phyloP scores from a whole-genome alignment of 1,140 invertebrate genomes.

The Drosophila orosa region DNA sequence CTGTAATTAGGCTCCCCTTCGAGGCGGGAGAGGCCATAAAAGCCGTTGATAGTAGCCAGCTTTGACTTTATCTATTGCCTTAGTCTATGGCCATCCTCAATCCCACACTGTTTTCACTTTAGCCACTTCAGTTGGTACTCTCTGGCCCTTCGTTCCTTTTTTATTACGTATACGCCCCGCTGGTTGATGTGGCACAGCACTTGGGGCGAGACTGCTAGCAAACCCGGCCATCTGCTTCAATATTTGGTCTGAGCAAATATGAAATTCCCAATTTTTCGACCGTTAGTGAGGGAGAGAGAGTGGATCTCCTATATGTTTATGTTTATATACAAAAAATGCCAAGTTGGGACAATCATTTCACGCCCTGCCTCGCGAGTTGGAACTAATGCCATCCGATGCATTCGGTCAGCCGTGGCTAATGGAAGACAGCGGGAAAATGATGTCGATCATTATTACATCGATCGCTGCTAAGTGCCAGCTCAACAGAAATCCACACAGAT shows the following conservation, averaged over 20 bases:
- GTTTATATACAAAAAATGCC: not conserved
- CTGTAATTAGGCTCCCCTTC: slow-evolving; percentile 57
- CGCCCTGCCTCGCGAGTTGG: slow-evolving; percentile 14
- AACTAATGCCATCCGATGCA: slow-evolving; percentile 29
- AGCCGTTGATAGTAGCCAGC: slow-evolving; percentile 27
- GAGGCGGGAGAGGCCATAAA: slow-evolving; percentile 37
- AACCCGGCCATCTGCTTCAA: slow-evolving; percentile 31
- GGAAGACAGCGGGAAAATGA: slow-evolving; percentile 11
- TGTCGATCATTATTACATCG: slow-evolving; percentile 5
- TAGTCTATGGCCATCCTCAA: not conserved
- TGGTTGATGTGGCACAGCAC: slow-evolving; percentile 50
- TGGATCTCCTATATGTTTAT: not conserved
- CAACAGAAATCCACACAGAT: not conserved
- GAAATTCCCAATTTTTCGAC: slow-evolving; percentile 3
- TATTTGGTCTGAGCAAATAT: slow-evolving; percentile 35
- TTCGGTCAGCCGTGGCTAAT: slow-evolving; percentile 29
- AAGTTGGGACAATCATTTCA: slow-evolving; percentile 1
- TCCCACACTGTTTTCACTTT: not conserved
- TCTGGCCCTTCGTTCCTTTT: slow-evolving; percentile 7
- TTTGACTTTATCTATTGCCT: slow-evolving; percentile 43
- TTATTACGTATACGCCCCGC: slow-evolving; percentile 71
- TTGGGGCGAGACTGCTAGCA: slow-evolving; percentile 20
- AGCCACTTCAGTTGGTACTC: slow-evolving; percentile 15
- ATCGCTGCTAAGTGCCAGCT: slow-evolving; percentile 9
- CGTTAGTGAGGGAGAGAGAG: not conserved